Evolutionary conservation across 2,113 vertebrate genomes (phyloP), one percentile per base, ranked within the genome.

Genomic region (Microtus oregoni): DNA sequence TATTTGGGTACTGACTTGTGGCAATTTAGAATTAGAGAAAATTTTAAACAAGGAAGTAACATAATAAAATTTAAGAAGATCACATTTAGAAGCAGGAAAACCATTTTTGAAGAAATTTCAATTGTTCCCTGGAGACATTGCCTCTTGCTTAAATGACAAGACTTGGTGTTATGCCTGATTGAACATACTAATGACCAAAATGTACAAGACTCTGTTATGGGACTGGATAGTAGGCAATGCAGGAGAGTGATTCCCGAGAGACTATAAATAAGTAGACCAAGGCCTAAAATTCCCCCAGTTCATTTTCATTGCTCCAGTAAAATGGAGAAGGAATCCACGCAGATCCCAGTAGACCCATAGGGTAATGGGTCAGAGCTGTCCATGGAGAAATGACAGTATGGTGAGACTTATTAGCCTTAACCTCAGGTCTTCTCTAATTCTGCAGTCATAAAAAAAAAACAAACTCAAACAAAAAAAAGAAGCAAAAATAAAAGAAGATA

Each of bases 21-120:
- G 35, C 14, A 47, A 38, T 28, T 85, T 61, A 17, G 13, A 86
- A 58, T 75, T 67, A 52, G 5, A 65, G 55, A 92, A 96, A 90
- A 83, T 86, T 91, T 44, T 86, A 95, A 77, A 14, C 76, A 92
- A 50, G 32, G 81, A 96, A 94, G 13, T 52, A 63, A 32, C 38
- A 61, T 79, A 52, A 67, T 92, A 88, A 63, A 65, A 93, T 86
- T 77, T 86, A 72, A 86, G 58, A 76, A 89, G 58, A 79, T 3
- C 52, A 24, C 86, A 50, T 81, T 52, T 92, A 67, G 87, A 89
- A 86, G 26, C 50, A 12, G 26, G 10, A 35, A 86, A 87, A 72
- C 4, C 5, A 67, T 20, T 86, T 93, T 72, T 65, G 2, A 82
- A 86, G 15, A 24, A 19, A 32, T 91, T 93, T 79, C 83, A 86